Conservation (phyloP, 2,888 invertebrate genomes). For the Xylocampa areola region DNA sequence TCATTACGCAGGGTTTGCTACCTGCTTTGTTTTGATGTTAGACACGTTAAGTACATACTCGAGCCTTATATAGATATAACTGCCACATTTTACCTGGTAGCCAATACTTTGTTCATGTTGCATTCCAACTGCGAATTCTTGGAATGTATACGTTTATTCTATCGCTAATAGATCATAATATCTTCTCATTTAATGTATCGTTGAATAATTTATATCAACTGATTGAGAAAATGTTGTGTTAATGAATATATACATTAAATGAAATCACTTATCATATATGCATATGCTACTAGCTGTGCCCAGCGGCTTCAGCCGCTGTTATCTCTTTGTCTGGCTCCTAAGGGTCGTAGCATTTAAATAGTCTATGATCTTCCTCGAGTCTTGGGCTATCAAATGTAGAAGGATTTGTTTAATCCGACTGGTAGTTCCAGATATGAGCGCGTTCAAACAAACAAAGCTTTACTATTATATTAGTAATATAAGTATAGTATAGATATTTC, state of each 20-base stretch:
- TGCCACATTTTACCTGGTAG: conserved; percentile 3
- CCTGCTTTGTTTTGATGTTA: conserved; percentile 56
- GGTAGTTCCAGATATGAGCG: too few species aligned
- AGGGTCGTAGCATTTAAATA: too few species aligned
- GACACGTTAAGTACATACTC: conserved; percentile 16
- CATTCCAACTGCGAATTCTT: conserved; percentile 33
- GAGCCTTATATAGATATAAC: conserved; percentile 12
- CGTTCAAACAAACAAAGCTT: too few species aligned
- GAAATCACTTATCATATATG: not conserved
- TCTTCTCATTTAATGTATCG: conserved; percentile 20
- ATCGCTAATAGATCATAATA: conserved; percentile 28
- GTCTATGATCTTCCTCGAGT: too few species aligned
- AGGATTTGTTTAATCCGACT: too few species aligned
- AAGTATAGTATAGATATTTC: conserved; percentile 9
- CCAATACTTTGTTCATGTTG: conserved; percentile 24
- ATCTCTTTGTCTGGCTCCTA: too few species aligned
- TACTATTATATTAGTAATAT: too few species aligned
- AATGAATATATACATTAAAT: not conserved
- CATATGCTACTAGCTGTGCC: too few species aligned
- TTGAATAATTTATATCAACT: conserved; percentile 9
- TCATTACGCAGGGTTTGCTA: conserved; percentile 60
- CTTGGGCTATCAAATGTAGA: too few species aligned
- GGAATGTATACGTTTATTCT: conserved; percentile 26
- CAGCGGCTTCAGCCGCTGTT: too few species aligned
- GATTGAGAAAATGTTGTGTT: conserved; percentile 8